Evolutionary conservation across 2,888 invertebrate genomes (phyloP), one percentile per base, ranked within the genome.

Genomic region (Tyria jacobaeae): DNA sequence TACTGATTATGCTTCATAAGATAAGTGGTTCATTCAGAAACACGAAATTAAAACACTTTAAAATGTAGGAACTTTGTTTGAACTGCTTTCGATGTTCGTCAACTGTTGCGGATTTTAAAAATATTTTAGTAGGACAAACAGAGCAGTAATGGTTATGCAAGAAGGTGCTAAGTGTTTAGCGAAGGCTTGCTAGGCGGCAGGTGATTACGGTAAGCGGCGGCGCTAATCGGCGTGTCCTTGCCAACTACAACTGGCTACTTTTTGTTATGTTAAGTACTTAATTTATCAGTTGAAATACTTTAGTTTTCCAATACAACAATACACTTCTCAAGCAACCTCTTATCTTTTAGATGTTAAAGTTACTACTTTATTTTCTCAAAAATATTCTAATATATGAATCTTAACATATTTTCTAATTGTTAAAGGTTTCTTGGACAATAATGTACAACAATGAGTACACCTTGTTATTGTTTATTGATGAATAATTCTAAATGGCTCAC

Each of bases 161-260:
- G 51, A 56, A 39, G 15, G 62, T 70, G 76, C 66, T 70, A 80
- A 76, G 72, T 77, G 73, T 78, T 84, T 81, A 81, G 76, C 73
- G 68, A 71, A 64, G 69, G 71, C 73, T 66, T 71, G 73, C 57
- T 63, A 75, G 75, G 77, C 77, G 75, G 31, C 61, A 56, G 51
- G 76, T 81, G 76, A 78, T 71, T 73, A 60, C 68, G 63, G 60
- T 64, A 60, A 57, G n/a, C 39, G 53, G 58, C 58, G 63, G 66
- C 66, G 78, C 81, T 86, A 86, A 87, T 79, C 73, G 71, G 54
- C 50, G 57, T 68, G 81, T 71, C 88, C 87, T 87, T 86, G 86
- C 48, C 57, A 14, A 52, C 58, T 39, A 58, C 64, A 49, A 60
- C 34, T 52, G 31, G 24, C 51, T 48, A 47, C 55, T 57, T 68